Evolutionary conservation across 2,888 invertebrate species (phyloP), one percentile per base, ranked within the genome.

Genomic region (Lepeophtheirus nordmannii): DNA sequence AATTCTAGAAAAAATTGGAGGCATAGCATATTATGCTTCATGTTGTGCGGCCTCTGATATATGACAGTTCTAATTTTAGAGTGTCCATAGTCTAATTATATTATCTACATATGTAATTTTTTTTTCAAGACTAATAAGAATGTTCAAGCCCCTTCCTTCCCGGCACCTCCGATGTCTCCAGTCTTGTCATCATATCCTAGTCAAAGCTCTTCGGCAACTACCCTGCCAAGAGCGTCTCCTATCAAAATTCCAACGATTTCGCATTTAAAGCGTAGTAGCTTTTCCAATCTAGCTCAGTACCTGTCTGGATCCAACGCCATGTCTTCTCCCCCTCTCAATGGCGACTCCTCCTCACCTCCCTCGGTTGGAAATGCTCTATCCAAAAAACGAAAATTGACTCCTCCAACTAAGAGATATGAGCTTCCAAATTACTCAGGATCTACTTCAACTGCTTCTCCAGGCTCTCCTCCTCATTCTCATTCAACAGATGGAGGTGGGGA

Each of bases 81-180:
- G n/a, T n/a, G n/a, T 30, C 30, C 7, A 30, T 30, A 30, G 7
- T 30, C 30, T 30, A 30, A 2, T 5, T 30, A 5, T 30, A 30
- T n/a, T 30, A 30, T 30, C 7, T 30, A 30, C 7, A 30, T 30
- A 30, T 30, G 7, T 30, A 30, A 30, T 30, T 30, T 7, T 30
- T 30, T 30, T 30, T 30, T 30, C 30, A 30, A 30, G 30, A 30
- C 30, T 30, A 30, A 30, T 30, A 30, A 30, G 30, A 30, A 30
- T 30, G 7, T 30, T 30, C 30, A 30, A 30, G 30, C 7, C 30
- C 30, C 37, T 39, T n/a, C 20, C 11, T n/a, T 38, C 9, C 14
- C 69, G 69, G 10, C 69, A 70, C 40, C 69, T 68, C 17, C 69
- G 67, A 56, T 67, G 64, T 63, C 66, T 65, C 37, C 69, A 68